These are phyloP conservation scores for Vidua chalybeata DNA, from an alignment of 2,113 vertebrate genomes.

Conservation along the genomic window DNA sequence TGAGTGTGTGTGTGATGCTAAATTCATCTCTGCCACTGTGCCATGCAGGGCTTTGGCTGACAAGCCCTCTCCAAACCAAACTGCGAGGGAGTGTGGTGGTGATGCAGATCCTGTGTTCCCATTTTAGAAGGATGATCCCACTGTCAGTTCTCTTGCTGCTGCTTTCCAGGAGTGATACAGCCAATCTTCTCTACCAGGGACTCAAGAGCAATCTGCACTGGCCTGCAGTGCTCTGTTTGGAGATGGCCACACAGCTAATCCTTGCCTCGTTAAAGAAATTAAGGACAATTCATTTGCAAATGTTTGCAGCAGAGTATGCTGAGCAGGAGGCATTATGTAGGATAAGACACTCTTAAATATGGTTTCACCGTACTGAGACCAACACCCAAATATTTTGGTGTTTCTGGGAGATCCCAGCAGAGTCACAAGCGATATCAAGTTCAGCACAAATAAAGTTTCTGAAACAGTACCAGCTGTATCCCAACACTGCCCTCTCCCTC, in stretches of 20 bases:
- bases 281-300: not conserved
- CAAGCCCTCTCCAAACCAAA: not conserved
- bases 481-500: not conserved
- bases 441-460: not conserved
- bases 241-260: not conserved
- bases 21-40: not conserved
- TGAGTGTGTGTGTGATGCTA: not conserved
- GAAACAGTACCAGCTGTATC: not conserved
- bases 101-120: not conserved
- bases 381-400: not conserved
- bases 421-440: not conserved
- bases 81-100: rapidly evolving
- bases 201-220: not conserved
- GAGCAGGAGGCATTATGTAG: not conserved
- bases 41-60: not conserved
- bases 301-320: not conserved
- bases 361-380: not conserved
- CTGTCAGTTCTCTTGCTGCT: not conserved
- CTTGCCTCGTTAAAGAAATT: not conserved
- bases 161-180: not conserved
- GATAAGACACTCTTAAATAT: not conserved
- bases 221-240: not conserved
- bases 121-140: not conserved
- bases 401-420: not conserved
- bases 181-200: not conserved